phyloP scores from a whole-genome alignment of 2,888 invertebrate species.

The Conops quadrifasciatus region DNA sequence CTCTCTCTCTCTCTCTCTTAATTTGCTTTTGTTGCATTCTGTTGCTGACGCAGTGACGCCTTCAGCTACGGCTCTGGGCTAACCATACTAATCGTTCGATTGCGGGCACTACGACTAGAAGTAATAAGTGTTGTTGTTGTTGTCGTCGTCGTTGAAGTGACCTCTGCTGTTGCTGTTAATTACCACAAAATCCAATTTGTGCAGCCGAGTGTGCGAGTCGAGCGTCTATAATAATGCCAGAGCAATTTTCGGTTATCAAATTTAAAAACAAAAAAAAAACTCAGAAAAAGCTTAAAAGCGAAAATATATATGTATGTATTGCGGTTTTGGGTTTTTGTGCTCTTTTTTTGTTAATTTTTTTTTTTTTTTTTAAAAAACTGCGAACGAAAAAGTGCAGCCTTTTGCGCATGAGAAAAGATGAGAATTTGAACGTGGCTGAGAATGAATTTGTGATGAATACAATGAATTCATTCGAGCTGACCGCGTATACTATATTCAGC shows the following conservation, averaged over 20 bases:
- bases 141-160: slow-evolving; percentile 8
- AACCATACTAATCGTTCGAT: background rate
- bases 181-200: slow-evolving; percentile 47
- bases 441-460: background rate
- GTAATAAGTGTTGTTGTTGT: slow-evolving; percentile 2
- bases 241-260: slow-evolving; percentile 39
- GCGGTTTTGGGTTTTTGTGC: too few relatives aligned
- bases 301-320: slow-evolving; percentile 12
- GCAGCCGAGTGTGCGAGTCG: slow-evolving; percentile 45
- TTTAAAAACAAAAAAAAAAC: background rate
- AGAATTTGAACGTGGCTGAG: too few relatives aligned
- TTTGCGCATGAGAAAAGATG: background rate
- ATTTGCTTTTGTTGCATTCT: background rate
- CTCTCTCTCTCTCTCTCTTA: too few relatives aligned
- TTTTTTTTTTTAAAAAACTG: background rate
- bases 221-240: slow-evolving; percentile 18
- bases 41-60: background rate
- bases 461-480: slow-evolving; percentile 13
- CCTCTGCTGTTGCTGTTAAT: slow-evolving; percentile 43
- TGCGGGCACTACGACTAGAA: background rate
- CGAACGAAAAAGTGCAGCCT: background rate
- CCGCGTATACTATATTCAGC: too few relatives aligned
- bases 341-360: too few relatives aligned
- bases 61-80: background rate
- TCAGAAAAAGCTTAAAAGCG: slow-evolving; percentile 1